Base-by-base conservation (phyloP, 1,140 invertebrate genomes). In the Drosophila teissieri region DNA sequence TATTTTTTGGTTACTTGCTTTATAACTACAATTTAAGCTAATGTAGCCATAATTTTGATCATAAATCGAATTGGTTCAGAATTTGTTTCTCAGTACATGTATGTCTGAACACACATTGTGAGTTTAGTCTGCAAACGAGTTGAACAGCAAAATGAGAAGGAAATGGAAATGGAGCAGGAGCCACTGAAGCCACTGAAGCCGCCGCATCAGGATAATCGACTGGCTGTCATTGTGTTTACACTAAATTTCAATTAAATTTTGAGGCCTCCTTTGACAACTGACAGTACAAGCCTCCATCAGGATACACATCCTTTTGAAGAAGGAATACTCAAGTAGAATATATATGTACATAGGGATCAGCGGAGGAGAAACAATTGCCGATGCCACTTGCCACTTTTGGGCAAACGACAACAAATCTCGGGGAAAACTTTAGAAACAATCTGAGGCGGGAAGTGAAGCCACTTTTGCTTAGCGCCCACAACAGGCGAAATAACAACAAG, bases 211-310 rank as follows among this genome's bases (percentile, higher is more conserved):
- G 75, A 89, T 89, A 88, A 88, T 89, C 84, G 84, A 89, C 79
- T 73, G 76, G 34, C 84, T 88, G 83, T 89, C 83, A 89, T 79
- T 88, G 63, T 83, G 84, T 88, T 88, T 88, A 89, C 83, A 88
- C 84, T 88, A 88, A 89, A 88, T 89, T 88, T 89, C 83, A 89
- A 88, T 88, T 88, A 88, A 88, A 89, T 83, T 83, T 73, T 83
- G 73, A 86, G 81, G 74, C 63, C 79, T 67, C 78, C 55, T 63
- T 75, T 88, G 83, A 85, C 83, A 82, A 77, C 40, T 88, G 83
- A 88, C 75, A 68, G 61, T 57, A 46, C 39, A 63, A 45, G 73
- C n/a, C 19, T 19, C 27, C 15, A 15, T 22, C 44, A 10, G 42
- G 17, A n/a, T n/a, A n/a, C n/a, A n/a, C n/a, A n/a, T n/a, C n/a